Evolutionary conservation across 2,797 vertebrate species (phyloP), one percentile per base, ranked within the genome.

Genomic region (Anniella stebbinsi): DNA sequence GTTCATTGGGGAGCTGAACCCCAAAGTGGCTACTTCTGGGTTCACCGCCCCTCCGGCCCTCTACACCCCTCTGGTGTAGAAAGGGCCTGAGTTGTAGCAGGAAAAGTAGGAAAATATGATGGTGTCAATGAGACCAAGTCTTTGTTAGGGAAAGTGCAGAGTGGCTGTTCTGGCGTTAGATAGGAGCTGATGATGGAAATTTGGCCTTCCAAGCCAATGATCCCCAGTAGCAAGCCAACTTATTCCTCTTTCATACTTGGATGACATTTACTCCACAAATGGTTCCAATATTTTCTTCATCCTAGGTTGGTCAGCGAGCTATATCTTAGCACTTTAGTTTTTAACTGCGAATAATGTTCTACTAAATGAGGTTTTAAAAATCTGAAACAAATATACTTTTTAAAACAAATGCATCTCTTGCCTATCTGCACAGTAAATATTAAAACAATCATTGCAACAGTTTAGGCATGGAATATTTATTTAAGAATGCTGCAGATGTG

Each of bases 401-500:
- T 38, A 80, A 87, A 88, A 15, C 89, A 93, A 95, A 75, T 36
- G 41, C 15, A 85, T 41, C 38, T 91, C 84, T 90, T 0, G 17
- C 84, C 81, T 90, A 21, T 89, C 90, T 66, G 25, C 88, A 67
- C 84, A 88, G 92, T 92, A 94, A 94, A 94, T 95, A 95, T 93
- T 94, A 89, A 92, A 94, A 88, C 82, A 89, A 91, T 82, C 91
- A 76, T 80, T 89, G 12, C 73, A 81, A 75, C 91, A 84, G 45
- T 94, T 93, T 45, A 92, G 92, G 70, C 93, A 93, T 77, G 60
- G 73, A 88, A 90, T 88, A 78, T 94, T 93, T 94, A 87, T 93
- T 81, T 69, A 91, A 87, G 90, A 94, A 91, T 81, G 72, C 51
- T 0, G 0, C 93, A 94, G 95, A 95, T 96, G 93, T 95, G 93